phyloP scores from a whole-genome alignment of 2,888 invertebrate species.

The Hydroisotoma schaefferi region DNA sequence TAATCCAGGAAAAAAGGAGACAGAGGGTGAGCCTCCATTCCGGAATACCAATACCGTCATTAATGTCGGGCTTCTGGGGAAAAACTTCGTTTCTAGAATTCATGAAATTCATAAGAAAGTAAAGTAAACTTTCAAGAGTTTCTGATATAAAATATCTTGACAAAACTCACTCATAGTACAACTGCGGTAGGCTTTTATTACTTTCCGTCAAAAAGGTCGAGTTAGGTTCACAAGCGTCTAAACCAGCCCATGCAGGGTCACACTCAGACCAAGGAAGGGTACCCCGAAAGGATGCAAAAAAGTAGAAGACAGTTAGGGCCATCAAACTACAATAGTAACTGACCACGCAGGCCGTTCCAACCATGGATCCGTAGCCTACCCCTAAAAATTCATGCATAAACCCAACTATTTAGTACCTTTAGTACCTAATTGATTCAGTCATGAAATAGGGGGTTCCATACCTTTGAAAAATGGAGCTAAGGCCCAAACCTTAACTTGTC shows the following conservation, averaged over 20 bases:
- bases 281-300: slow-evolving; percentile 66
- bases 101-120: slow-evolving; percentile 14
- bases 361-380: slow-evolving; percentile 55
- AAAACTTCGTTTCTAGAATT: slow-evolving; percentile 44
- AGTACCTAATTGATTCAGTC: background rate
- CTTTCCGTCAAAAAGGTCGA: slow-evolving; percentile 29
- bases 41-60: slow-evolving; percentile 48
- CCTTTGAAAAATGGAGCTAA: slow-evolving; percentile 48
- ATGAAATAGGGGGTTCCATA: background rate
- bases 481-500: slow-evolving; percentile 67
- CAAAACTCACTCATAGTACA: slow-evolving; percentile 35
- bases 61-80: slow-evolving; percentile 31
- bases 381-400: slow-evolving; percentile 40
- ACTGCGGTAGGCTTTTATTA: slow-evolving; percentile 34
- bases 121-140: background rate
- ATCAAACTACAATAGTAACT: slow-evolving; percentile 74
- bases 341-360: slow-evolving; percentile 59
- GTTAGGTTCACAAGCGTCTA: slow-evolving; percentile 27
- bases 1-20: slow-evolving; percentile 84
- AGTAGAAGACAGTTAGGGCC: slow-evolving; percentile 69
- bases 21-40: slow-evolving; percentile 54
- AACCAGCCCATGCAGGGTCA: slow-evolving; percentile 56
- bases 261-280: slow-evolving; percentile 72
- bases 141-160: background rate
- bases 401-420: slow-evolving; percentile 10